Evolutionary conservation across 2,888 invertebrate species (phyloP), one percentile per base, ranked within the genome.

Genomic region (Pammene fasciana): DNA sequence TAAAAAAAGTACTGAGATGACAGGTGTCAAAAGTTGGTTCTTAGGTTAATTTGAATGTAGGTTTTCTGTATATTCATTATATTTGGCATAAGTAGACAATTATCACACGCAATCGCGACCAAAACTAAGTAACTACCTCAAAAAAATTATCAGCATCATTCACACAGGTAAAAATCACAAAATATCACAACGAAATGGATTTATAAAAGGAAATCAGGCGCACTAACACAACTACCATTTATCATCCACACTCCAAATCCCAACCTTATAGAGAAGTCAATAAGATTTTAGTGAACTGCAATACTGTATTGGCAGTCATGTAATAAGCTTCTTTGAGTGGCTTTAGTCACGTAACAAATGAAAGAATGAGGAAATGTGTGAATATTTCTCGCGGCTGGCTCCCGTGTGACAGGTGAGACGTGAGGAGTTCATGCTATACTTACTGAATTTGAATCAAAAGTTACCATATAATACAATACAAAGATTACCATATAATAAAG

Each of bases 331-430:
- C 82, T 83, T 83, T 83, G 82, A 84, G 78, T 80, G 79, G 79
- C 77, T 80, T 78, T 80, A 84, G 84, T 83, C 84, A 84, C 83
- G 82, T 82, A 80, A 78, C 81, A 82, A 82, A 82, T 82, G 81
- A 78, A 78, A 72, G 77, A 78, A 78, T 74, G 77, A 73, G 77
- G 77, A 75, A 76, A 79, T 79, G 77, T 76, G 71, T 70, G 76
- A 77, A 79, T 76, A 78, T 79, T 78, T 70, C 65, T 70, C 71
- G 46, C 55, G 18, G 34, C 38, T 60, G n/a, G n/a, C 6, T 62
- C 52, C 62, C 62, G 0, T 2, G 62, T 52, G 62, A 62, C 62
- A 62, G 52, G 10, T 36, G 9, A 34, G 34, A 62, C 50, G 50
- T 50, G 62, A 50, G 38, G 11, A 18, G 9, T 26, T 60, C 38